A percentile compares a stretch with the other conserved stretches of the same genome.
Evolutionary conservation across 2,113 vertebrate species (phyloP).

Genomic region (mouse (Mus musculus)): GRCm39 chr9:7258001-7258500

Average conservation of each 20-base stretch:
- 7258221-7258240: not conserved
- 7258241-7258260: not conserved
- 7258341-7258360: not conserved
- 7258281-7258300: not conserved
- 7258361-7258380: not conserved
- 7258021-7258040: not conserved
- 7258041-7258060: not conserved
- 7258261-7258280: not conserved
- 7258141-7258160: slow-evolving; percentile 37
- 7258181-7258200: not conserved
- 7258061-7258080: not conserved
- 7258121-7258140: not conserved
- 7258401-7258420: not conserved
- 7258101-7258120: not conserved
- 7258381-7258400: not conserved
- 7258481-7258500: not conserved
- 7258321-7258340: not conserved
- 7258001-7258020: not conserved
- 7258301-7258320: no score
- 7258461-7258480: not conserved
- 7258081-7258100: not conserved
- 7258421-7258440: no score
- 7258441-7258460: not conserved
- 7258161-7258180: not conserved
- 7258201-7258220: no score